Base-by-base conservation (phyloP, 2,888 invertebrate species). In the Agrotis clavis region DNA sequence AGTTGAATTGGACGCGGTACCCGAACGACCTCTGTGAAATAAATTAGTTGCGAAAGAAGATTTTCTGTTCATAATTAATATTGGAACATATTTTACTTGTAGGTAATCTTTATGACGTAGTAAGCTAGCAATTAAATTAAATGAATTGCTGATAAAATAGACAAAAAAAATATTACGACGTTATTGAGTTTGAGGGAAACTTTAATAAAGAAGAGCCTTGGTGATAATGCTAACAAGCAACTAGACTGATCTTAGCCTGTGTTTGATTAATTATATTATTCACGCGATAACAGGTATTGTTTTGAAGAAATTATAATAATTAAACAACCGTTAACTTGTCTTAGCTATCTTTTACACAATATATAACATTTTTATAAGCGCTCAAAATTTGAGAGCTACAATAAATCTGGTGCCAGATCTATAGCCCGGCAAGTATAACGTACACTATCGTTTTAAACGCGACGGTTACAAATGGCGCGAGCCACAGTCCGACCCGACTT, bases 381-480 rank as follows among this genome's bases (percentile, higher is more conserved):
- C 25, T 77, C 18, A 81, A 74, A 70, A 67, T 81, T 19, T 70
- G 67, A 76, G 54, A 67, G 77, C 57, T 47, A 66, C 50, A 63
- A 68, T 84, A 75, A 84, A 84, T 84, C 69, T 35, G 66, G 60
- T 35, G 59, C 47, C 48, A 62, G 48, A 70, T 72, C 72, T 67
- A 72, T 84, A 63, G 77, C 70, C 59, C 62, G 19, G 56, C 59
- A 2, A 67, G 65, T 67, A 48, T 59, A 77, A 62, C 60, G 67
- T 63, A 73, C 81, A 77, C 70, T 79, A 76, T 77, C 80, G 79
- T 79, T 73, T 74, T 78, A 76, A 76, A 79, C 78, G 78, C 83
- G 86, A 84, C 86, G 75, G 79, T 71, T 86, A 90, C 81, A 87
- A 89, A 90, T 89, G 85, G 79, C 71, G 77, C 65, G 71, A 74